phyloP scores from a whole-genome alignment of 2,113 vertebrate genomes.

The Carassius auratus region DNA sequence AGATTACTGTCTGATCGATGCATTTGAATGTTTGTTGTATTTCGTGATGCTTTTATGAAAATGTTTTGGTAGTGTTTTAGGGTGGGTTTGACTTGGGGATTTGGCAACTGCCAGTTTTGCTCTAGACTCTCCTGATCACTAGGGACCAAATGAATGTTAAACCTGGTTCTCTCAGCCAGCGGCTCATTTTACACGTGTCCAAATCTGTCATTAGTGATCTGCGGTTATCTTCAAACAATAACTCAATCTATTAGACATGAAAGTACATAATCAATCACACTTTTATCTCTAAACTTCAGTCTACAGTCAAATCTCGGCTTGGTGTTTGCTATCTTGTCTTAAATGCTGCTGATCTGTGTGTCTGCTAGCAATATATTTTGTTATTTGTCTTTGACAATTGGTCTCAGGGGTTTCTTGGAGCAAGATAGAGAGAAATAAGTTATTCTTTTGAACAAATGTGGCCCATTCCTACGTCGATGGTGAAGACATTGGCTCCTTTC shows the following conservation, averaged over 20 bases:
- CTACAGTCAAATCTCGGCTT: conserved; percentile 26
- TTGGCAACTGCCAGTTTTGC: conserved; percentile 67
- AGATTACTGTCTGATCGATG: neutral
- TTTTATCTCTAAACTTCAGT: conserved; percentile 29
- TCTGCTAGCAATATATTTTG: conserved; percentile 36
- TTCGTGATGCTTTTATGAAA: conserved; percentile 58
- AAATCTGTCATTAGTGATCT: conserved; percentile 54
- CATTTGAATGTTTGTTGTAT: conserved; percentile 64
- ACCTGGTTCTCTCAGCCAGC: conserved; percentile 59
- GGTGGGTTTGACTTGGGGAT: conserved; percentile 45
- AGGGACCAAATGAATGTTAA: conserved; percentile 74
- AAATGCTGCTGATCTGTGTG: conserved; percentile 40
- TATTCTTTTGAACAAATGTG: conserved; percentile 58
- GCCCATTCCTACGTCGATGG: conserved; percentile 67
- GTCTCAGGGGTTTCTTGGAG: conserved; percentile 56
- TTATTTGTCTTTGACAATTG: conserved; percentile 61
- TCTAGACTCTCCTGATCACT: conserved; percentile 71
- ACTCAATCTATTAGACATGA: conserved; percentile 16
- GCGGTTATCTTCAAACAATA: conserved; percentile 62
- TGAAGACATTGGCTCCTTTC: conserved; percentile 66
- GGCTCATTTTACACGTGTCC: conserved; percentile 54
- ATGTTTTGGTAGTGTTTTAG: conserved; percentile 27
- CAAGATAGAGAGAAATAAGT: conserved; percentile 53
- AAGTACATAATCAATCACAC: conserved; percentile 24
- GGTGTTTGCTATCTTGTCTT: conserved; percentile 19